These are phyloP conservation scores for Scaptomyza hsui DNA, from an alignment of 1,140 invertebrate genomes.

Conservation along the genomic window DNA sequence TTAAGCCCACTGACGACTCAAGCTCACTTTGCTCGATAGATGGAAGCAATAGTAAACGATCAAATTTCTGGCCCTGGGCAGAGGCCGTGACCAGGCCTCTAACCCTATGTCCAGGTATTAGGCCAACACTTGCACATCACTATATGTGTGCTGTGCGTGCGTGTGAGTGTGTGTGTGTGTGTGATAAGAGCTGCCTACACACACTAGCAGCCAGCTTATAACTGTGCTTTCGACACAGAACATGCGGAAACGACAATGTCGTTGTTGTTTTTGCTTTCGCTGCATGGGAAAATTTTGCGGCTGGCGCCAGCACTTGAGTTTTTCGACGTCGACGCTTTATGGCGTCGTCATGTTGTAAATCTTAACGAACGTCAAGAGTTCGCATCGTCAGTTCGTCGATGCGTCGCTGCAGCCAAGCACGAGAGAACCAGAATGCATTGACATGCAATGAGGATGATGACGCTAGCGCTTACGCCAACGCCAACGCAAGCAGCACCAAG, in stretches of 20 bases:
- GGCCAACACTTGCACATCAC: slow-evolving; percentile 8
- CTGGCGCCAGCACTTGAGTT: slow-evolving; percentile 44
- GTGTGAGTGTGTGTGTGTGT: slow-evolving; percentile 3
- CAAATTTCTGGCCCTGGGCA: slow-evolving; percentile 33
- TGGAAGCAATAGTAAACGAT: slow-evolving; percentile 35
- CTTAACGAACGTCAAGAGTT: slow-evolving; percentile 26
- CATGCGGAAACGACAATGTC: slow-evolving; percentile 53
- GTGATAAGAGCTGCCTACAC: slow-evolving; percentile 24
- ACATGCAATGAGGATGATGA: slow-evolving; percentile 3
- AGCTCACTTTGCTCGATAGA: slow-evolving; percentile 31
- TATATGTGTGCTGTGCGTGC: slow-evolving; percentile 2
- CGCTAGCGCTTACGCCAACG: neutral
- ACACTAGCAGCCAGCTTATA: slow-evolving; percentile 24
- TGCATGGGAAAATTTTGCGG: slow-evolving; percentile 51
- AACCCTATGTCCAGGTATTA: slow-evolving; percentile 6
- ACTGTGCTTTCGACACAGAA: slow-evolving; percentile 46
- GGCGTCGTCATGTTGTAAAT: slow-evolving; percentile 31
- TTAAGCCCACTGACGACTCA: slow-evolving; percentile 23
- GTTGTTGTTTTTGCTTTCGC: slow-evolving; percentile 6
- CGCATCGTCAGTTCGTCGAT: slow-evolving; percentile 5
- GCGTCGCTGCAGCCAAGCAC: neutral
- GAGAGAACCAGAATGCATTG: slow-evolving; percentile 33
- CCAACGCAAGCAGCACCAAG: neutral
- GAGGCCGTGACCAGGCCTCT: slow-evolving; percentile 4
- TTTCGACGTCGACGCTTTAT: slow-evolving; percentile 24